phyloP scores from a whole-genome alignment of 2,888 invertebrate genomes.

The Eulithis testata region DNA sequence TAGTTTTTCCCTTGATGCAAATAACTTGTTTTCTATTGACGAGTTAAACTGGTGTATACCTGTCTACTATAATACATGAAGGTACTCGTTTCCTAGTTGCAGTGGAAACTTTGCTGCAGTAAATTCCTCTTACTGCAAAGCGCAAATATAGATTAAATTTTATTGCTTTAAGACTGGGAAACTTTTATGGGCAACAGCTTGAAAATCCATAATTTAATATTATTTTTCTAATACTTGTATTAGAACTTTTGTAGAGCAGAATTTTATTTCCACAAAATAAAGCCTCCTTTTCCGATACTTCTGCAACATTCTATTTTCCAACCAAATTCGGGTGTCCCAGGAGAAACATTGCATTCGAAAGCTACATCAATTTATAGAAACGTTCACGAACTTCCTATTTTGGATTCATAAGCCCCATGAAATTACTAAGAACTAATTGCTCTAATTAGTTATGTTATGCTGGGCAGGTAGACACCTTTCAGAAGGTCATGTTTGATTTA shows the following conservation, averaged over 20 bases:
- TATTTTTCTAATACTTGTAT: too few species aligned
- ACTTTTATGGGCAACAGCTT: too few species aligned
- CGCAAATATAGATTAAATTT: conserved; percentile 1
- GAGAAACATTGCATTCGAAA: not conserved
- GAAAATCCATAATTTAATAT: too few species aligned
- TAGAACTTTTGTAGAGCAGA: too few species aligned
- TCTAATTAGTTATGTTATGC: conserved; percentile 33
- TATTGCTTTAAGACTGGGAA: not conserved
- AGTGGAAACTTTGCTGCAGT: conserved; percentile 6
- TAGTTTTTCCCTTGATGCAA: conserved; percentile 3
- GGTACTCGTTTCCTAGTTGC: not conserved
- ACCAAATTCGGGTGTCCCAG: not conserved
- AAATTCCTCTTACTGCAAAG: conserved; percentile 1
- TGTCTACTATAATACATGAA: not conserved
- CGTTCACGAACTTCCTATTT: conserved; percentile 21
- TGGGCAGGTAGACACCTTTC: conserved; percentile 28
- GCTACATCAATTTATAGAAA: not conserved
- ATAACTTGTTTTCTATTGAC: conserved; percentile 17
- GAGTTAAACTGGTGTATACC: conserved; percentile 13
- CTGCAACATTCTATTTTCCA: too few species aligned
- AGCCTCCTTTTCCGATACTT: too few species aligned
- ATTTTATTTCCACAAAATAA: too few species aligned
- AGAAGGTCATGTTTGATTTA: conserved; percentile 5
- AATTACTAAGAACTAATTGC: conserved; percentile 29
- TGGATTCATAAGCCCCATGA: conserved; percentile 24